These are phyloP conservation scores for Pyrrhosoma nymphula DNA, from an alignment of 2,888 invertebrate genomes.

Conservation along the genomic window DNA sequence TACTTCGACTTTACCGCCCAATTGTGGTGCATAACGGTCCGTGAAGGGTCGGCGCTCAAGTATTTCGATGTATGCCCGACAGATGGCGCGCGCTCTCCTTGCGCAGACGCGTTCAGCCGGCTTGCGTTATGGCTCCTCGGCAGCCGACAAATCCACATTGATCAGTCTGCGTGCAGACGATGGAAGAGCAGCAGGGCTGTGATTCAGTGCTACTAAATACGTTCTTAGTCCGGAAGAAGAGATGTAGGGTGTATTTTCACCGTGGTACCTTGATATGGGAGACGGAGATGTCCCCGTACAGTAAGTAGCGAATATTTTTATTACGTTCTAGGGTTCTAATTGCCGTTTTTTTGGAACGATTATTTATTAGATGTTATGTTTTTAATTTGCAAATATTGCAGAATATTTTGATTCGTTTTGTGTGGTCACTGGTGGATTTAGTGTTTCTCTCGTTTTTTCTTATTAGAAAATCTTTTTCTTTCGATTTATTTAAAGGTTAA, in stretches of 20 bases:
- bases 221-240: slow-evolving; percentile 82
- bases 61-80: background rate
- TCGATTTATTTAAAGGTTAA: background rate
- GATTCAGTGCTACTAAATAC: slow-evolving; percentile 79
- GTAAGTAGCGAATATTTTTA: slow-evolving; percentile 76
- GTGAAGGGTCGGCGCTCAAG: background rate
- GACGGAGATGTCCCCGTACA: slow-evolving; percentile 80
- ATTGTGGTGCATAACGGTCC: background rate
- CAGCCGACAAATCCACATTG: slow-evolving; percentile 43
- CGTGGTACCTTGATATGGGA: slow-evolving; percentile 84
- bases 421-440: background rate
- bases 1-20: background rate
- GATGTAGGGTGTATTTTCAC: slow-evolving; percentile 83
- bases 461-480: background rate
- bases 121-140: slow-evolving; percentile 12
- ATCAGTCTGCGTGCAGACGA: slow-evolving; percentile 67
- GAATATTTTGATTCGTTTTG: background rate
- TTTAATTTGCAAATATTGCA: background rate
- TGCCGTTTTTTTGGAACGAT: background rate
- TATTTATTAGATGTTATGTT: background rate
- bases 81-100: slow-evolving; percentile 7
- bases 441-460: background rate
- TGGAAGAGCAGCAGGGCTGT: slow-evolving; percentile 70
- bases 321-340: background rate
- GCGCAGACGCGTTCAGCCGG: background rate